Evolutionary conservation across 2,797 vertebrate genomes (phyloP), one percentile per base, ranked within the genome.

Genomic region (Micropoecilia bifurca): DNA sequence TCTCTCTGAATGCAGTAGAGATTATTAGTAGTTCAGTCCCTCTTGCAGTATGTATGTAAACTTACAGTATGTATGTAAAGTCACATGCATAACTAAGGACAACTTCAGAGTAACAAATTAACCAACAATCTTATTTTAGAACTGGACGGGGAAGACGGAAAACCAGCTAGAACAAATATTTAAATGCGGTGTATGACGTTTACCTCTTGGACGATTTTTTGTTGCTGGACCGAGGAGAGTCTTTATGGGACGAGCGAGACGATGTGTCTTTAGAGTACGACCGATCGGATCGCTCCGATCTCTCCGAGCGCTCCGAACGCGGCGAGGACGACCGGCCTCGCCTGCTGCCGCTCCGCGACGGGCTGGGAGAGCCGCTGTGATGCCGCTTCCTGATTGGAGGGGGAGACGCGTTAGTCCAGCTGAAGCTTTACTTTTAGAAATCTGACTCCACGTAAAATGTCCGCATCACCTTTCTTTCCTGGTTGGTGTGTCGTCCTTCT

Each of bases 151-250:
- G 48, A 22, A 50, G 48, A 47, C 4, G 1, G 48, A 22, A 50
- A 22, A 22, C 48, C 48, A 50, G 48, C 48, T 22, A 33, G 5
- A 16, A 33, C 28, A 61, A 18, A 14, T 63, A 4, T 33, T 33
- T 36, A 20, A 33, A 36, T 33, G 57, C 57, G 36, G 59, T 9
- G 59, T 63, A 20, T 20, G 30, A 2, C 3, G 3, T 71, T 79
- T 93, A 99, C 98, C 98, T 97, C 96, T 99, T 99, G 81, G 95
- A 96, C 88, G 95, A 96, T 90, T 98, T 99, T 93, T 98, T 98
- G 95, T 93, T 97, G 93, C 93, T 96, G 82, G 98, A 96, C 88
- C 98, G 96, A 39, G 98, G 98, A 16, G 98, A 99, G 77, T 99
- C 98, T 96, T 98, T 99, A 86, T 99, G 98, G 43, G 97, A 95